Evolutionary conservation across 2,888 invertebrate genomes (phyloP).

Genomic region (Mythimna loreyi): DNA sequence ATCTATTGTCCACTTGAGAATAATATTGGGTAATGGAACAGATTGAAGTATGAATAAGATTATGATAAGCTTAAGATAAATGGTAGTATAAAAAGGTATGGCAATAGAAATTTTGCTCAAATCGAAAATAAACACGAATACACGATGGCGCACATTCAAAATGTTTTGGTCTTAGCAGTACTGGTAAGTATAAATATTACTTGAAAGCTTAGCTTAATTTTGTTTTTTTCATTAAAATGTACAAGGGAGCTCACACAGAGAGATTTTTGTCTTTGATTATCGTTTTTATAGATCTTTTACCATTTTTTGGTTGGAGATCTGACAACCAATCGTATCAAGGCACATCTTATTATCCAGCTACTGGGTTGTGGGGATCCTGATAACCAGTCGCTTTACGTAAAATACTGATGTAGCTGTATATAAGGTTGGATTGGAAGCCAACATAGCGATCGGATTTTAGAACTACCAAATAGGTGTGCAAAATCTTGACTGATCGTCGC

Average conservation of each 20-base stretch:
- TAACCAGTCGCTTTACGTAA: too few relatives aligned
- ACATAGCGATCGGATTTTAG: too few relatives aligned
- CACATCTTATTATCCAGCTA: too few relatives aligned
- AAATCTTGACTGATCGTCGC: not conserved
- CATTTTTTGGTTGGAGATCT: not conserved
- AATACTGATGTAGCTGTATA: too few relatives aligned
- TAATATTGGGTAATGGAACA: constrained; percentile 18
- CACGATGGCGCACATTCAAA: constrained; percentile 32
- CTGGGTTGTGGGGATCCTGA: too few relatives aligned
- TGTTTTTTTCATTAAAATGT: not conserved
- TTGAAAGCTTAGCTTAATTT: not conserved
- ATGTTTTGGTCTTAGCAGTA: constrained; percentile 24
- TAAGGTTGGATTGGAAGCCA: not conserved
- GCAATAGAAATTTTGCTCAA: constrained; percentile 14
- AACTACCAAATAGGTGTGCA: too few relatives aligned
- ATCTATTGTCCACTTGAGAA: constrained; percentile 38
- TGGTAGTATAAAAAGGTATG: constrained; percentile 28
- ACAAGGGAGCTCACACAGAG: too few relatives aligned
- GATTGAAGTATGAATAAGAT: constrained; percentile 22
- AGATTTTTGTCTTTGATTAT: not conserved
- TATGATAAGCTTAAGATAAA: constrained; percentile 45
- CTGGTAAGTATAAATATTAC: constrained; percentile 35
- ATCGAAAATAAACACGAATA: constrained; percentile 2
- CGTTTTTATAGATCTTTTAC: not conserved
- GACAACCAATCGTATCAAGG: too few relatives aligned